A percentile compares a stretch with the other conserved stretches of the same genome.
Conservation (phyloP, 92 coral and sea anemone species). For the Muricea muricata region DNA sequence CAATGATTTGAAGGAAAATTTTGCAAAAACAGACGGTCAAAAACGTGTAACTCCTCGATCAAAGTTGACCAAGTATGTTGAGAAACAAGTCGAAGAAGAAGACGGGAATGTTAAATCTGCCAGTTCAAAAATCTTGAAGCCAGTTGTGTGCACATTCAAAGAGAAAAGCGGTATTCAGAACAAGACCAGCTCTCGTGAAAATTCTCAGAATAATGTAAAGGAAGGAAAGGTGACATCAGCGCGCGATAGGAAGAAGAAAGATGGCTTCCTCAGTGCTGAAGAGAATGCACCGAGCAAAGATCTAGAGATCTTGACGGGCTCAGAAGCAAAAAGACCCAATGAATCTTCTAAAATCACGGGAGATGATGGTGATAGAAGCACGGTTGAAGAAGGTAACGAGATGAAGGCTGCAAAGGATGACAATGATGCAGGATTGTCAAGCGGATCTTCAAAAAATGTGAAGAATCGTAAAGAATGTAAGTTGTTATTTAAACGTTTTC, state of each 20-base stretch:
- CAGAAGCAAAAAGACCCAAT: background rate
- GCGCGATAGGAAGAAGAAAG: background rate
- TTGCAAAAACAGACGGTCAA: background rate
- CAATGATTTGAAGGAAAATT: background rate
- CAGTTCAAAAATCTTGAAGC: background rate
- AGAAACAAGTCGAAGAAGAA: background rate
- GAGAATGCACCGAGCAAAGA: background rate
- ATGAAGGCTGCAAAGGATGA: background rate
- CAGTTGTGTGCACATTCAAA: background rate
- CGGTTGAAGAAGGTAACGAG: background rate
- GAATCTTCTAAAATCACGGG: background rate
- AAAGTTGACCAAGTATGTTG: background rate
- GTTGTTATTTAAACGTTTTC: too few species aligned
- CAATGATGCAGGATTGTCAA: background rate
- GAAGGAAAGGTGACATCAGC: too few species aligned
- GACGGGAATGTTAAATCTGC: background rate
- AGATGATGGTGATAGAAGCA: background rate
- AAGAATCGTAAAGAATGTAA: background rate
- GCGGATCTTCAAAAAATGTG: background rate
- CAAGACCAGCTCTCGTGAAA: background rate
- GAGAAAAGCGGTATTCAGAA: background rate
- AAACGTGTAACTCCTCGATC: background rate
- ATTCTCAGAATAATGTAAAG: background rate
- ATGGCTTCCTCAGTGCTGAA: background rate
- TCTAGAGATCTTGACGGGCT: background rate